Percentiles rank a stretch among this genome's conserved stretches.
Evolutionary conservation across 1,140 invertebrate genomes (phyloP).

Genomic region (Vollenhovia emeryi): DNA sequence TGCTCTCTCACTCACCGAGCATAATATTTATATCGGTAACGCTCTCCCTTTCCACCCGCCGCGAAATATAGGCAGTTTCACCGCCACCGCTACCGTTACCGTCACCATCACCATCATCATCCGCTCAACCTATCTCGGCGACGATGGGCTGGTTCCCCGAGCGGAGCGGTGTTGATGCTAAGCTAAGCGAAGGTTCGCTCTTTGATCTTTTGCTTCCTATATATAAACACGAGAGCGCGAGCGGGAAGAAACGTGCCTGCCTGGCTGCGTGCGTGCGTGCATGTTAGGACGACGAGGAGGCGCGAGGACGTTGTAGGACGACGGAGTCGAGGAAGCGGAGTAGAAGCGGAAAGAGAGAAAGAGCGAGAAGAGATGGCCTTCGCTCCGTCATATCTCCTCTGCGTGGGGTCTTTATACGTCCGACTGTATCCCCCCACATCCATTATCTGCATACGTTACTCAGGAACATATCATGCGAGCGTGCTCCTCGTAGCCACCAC

Average conservation of each 20-base stretch:
- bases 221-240: conserved; percentile 81
- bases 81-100: background rate
- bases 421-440: conserved; percentile 73
- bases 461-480: conserved; percentile 69
- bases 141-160: conserved; percentile 78
- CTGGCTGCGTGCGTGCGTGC: background rate
- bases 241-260: conserved; percentile 54
- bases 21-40: conserved; percentile 71
- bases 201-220: conserved; percentile 84
- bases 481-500: conserved; percentile 22
- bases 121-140: conserved; percentile 68
- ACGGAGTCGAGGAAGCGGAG: conserved; percentile 7
- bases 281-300: conserved; percentile 19
- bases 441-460: conserved; percentile 73
- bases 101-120: conserved; percentile 62
- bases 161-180: conserved; percentile 79
- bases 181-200: conserved; percentile 82
- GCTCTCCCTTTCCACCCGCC: background rate
- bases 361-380: conserved; percentile 71
- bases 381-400: conserved; percentile 71
- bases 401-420: conserved; percentile 76
- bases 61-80: conserved; percentile 23
- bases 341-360: conserved; percentile 30
- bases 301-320: background rate
- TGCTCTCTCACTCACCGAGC: background rate